A percentile compares a stretch with the other conserved stretches of the same genome.
phyloP scores from a whole-genome alignment of 2,797 vertebrate species.

The Gadopsis marmoratus region DNA sequence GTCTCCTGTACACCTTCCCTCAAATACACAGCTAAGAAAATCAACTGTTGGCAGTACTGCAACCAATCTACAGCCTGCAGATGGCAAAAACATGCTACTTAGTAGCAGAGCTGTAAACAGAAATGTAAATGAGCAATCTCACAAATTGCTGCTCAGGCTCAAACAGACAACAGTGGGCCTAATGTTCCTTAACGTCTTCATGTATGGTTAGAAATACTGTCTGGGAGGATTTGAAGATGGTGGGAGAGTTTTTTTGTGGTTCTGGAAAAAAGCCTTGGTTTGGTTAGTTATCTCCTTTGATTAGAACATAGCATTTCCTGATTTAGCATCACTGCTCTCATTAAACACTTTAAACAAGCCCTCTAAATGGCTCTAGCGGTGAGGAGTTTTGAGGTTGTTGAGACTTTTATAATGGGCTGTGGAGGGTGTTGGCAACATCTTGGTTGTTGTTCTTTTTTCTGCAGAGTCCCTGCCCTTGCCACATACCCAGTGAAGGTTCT shows the following conservation, averaged over 20 bases:
- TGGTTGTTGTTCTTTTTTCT: constrained; percentile 47
- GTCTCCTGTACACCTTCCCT: neutral
- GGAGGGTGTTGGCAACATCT: constrained; percentile 48
- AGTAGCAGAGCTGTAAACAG: constrained; percentile 17
- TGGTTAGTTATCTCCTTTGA: constrained; percentile 34
- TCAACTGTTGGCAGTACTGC: neutral
- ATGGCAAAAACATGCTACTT: neutral
- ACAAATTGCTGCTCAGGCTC: neutral
- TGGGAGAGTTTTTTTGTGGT: constrained; percentile 35
- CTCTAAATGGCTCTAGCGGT: constrained; percentile 30
- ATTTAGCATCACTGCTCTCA: constrained; percentile 27
- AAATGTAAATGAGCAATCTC: constrained; percentile 2
- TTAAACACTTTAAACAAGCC: constrained; percentile 34
- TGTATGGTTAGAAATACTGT: constrained; percentile 16
- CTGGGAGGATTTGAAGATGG: constrained; percentile 32
- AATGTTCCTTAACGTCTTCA: neutral
- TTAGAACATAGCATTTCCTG: constrained; percentile 49
- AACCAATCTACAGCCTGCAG: neutral
- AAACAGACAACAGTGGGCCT: neutral
- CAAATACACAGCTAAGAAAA: neutral
- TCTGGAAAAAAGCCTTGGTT: constrained; percentile 31
- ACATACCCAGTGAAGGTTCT: neutral
- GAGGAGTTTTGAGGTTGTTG: constrained; percentile 31
- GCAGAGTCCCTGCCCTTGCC: neutral
- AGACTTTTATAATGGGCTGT: constrained; percentile 44